Evolutionary conservation across 2,888 invertebrate genomes (phyloP), one percentile per base, ranked within the genome.

Genomic region (Congeria kusceri): DNA sequence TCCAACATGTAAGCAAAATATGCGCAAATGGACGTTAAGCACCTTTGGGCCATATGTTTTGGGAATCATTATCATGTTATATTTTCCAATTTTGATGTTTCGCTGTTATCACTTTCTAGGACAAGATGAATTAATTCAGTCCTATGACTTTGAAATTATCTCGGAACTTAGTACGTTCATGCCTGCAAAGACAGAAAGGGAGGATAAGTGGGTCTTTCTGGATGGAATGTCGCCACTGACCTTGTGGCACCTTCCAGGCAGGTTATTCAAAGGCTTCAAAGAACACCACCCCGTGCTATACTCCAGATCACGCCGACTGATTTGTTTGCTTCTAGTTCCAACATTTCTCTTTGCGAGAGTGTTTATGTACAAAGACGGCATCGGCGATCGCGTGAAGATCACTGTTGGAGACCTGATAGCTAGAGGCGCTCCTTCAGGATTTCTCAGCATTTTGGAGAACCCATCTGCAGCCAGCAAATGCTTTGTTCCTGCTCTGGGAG

Each of bases 401-500:
- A 46, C 46, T 25, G 65, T 65, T 1, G 23, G 53, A 28, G 65
- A 65, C 11, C 18, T 65, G 25, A 20, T 65, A 11, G n/a, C 4
- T 9, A 15, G 18, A 20, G 65, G 53, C 28, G 11, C 20, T 9
- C 65, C 65, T 3, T 20, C 53, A 1, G 53, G 65, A 3, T 49
- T 65, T 28, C 32, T 53, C 4, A 13, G 53, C 7, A 5, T 53
- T 23, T 27, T 49, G 23, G 49, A 4, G 13, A 32, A 65, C 13
- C 9, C 49, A 32, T 9, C 27, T 18, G 47, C 28, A 13, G 27
- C 20, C 9, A 1, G 53, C 23, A 47, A 49, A 28, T 18, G 18
- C 5, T 65, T 65, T 53, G 65, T 53, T n/a, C 65, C 65, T 27
- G 18, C 13, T 0, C 32, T 65, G 49, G 65, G 65, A n/a, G 65